These are phyloP conservation scores for Drosophila tani DNA, from an alignment of 1,140 invertebrate species.

Conservation along the genomic window DNA sequence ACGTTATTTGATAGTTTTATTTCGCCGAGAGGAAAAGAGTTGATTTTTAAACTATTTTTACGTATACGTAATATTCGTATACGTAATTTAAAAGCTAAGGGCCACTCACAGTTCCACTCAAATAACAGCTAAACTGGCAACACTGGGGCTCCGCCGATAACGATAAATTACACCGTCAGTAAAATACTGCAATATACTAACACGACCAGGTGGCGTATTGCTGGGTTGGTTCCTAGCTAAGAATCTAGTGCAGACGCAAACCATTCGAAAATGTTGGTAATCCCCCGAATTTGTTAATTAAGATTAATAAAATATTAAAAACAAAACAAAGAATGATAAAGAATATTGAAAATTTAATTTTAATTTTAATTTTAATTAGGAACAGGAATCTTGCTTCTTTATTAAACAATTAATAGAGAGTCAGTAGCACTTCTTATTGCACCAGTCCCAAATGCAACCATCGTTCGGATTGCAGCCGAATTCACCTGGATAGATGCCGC, in stretches of 20 bases:
- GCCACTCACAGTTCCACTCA: too few relatives aligned
- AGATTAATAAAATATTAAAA: too few relatives aligned
- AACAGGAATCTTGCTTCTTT: not conserved
- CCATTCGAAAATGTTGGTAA: not conserved
- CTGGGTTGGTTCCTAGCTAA: not conserved
- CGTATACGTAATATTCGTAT: too few relatives aligned
- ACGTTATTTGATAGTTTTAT: too few relatives aligned
- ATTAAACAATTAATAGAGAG: not conserved
- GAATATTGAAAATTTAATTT: too few relatives aligned
- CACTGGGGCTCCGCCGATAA: not conserved
- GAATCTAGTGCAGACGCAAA: not conserved
- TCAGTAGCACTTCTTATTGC: constrained; percentile 47
- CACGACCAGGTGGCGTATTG: too few relatives aligned
- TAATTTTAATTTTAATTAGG: too few relatives aligned
- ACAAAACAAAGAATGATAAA: too few relatives aligned
- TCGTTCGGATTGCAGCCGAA: constrained; percentile 58
- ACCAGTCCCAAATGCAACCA: constrained; percentile 75
- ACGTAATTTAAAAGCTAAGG: too few relatives aligned
- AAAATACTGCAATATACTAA: not conserved
- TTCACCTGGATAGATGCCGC: constrained; percentile 57
- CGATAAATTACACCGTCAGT: not conserved
- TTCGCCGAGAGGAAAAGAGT: too few relatives aligned
- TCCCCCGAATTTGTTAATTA: not conserved
- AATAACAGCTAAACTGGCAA: too few relatives aligned
- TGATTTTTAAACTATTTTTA: too few relatives aligned